Evolutionary conservation across 1,140 invertebrate species (phyloP).

Genomic region (Drosophila obscura): DNA sequence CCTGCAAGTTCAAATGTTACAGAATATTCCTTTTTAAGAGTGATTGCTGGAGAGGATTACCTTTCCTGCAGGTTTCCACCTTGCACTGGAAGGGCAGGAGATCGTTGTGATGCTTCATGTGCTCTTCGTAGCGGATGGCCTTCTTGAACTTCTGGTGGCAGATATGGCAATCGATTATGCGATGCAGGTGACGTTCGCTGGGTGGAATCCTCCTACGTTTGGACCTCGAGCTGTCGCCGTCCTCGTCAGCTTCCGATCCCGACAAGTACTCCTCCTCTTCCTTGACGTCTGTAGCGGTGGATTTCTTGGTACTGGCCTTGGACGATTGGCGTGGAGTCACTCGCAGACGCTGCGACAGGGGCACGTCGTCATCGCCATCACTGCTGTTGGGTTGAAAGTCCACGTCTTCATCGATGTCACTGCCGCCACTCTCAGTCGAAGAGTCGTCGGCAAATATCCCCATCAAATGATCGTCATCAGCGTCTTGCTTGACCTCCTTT

Average conservation of each 20-base stretch:
- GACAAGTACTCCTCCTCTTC: slow-evolving; percentile 18
- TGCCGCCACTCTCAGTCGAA: slow-evolving; percentile 27
- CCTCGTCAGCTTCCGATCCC: slow-evolving; percentile 33
- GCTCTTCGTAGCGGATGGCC: slow-evolving; percentile 74
- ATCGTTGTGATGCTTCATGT: slow-evolving; percentile 81
- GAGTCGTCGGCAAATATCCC: slow-evolving; percentile 40
- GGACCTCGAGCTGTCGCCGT: slow-evolving; percentile 33
- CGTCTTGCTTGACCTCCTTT: slow-evolving; percentile 48
- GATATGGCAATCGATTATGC: slow-evolving; percentile 78
- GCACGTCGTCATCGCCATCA: slow-evolving; percentile 70
- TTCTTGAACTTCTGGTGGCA: slow-evolving; percentile 82
- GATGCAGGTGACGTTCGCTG: slow-evolving; percentile 64
- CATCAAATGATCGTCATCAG: slow-evolving; percentile 35
- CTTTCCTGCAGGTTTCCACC: slow-evolving; percentile 72
- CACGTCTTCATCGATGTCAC: slow-evolving; percentile 44
- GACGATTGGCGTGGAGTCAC: neutral
- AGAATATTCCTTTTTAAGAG: neutral
- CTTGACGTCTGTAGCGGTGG: neutral
- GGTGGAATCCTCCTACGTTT: slow-evolving; percentile 62
- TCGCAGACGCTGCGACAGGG: slow-evolving; percentile 64
- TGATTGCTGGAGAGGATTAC: slow-evolving; percentile 2
- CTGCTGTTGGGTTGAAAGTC: slow-evolving; percentile 62
- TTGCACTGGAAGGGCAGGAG: slow-evolving; percentile 75
- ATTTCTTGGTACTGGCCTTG: slow-evolving; percentile 15
- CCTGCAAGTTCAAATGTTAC: slow-evolving; percentile 8